phyloP scores from a whole-genome alignment of 2,797 vertebrate genomes.

The Micromesistius poutassou region DNA sequence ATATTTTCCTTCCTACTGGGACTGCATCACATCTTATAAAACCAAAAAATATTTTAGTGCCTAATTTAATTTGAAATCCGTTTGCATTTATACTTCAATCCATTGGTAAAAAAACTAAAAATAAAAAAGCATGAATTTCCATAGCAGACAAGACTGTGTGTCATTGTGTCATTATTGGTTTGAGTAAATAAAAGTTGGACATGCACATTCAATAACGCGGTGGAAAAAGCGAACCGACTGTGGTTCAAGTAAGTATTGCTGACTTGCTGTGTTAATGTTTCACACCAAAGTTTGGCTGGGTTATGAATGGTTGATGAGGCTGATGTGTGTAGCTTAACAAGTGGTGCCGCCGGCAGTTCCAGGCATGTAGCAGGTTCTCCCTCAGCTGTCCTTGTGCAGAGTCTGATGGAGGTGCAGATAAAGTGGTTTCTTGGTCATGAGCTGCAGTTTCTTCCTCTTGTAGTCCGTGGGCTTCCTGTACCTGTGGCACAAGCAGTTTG shows the following conservation, averaged over 20 bases:
- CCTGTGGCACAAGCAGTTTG: conserved; percentile 61
- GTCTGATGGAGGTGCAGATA: conserved; percentile 97
- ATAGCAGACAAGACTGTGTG: not conserved
- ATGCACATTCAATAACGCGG: not conserved
- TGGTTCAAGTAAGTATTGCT: conserved; percentile 53
- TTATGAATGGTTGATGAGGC: conserved; percentile 13
- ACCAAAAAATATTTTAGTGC: not conserved
- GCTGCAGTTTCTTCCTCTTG: conserved; percentile 96
- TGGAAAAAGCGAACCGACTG: conserved; percentile 8
- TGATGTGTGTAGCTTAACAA: conserved; percentile 9
- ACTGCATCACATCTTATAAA: not conserved
- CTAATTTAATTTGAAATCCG: not conserved
- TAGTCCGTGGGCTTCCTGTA: conserved; percentile 99
- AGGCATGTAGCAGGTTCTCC: not conserved
- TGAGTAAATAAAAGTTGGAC: not conserved
- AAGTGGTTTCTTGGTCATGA: conserved; percentile 98
- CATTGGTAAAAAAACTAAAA: not conserved
- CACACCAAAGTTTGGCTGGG: conserved; percentile 12
- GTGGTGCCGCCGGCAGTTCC: conserved; percentile 11
- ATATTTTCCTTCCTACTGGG: not conserved
- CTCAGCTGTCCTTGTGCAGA: conserved; percentile 89
- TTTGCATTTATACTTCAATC: not conserved
- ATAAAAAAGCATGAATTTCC: not conserved
- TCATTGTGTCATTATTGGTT: not conserved
- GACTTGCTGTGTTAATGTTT: conserved; percentile 32